Evolutionary conservation across 2,797 vertebrate species (phyloP), one percentile per base, ranked within the genome.

Genomic region (Dipus sagitta): DNA sequence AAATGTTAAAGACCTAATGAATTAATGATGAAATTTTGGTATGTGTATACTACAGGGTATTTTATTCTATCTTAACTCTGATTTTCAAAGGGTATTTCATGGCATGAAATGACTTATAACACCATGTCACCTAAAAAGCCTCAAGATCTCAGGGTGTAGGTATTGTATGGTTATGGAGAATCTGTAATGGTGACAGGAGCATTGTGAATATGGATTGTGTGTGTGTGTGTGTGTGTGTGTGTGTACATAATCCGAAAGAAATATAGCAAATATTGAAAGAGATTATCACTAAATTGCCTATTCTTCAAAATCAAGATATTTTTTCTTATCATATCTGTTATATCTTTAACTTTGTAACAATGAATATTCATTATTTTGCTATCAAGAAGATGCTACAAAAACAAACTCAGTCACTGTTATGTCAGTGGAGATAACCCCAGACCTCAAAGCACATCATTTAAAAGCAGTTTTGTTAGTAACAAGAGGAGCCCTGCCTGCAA

Each of bases 401-500:
- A 4, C 80, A 91, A 84, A 38, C 14, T 2, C 20, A 72, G 26
- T 60, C 60, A 42, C 23, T 79, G 6, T 47, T 52, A 15, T 47
- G 79, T 92, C 21, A 90, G 52, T 18, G 72, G 83, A 89, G 24
- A 82, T 62, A 96, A 72, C 15, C 74, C 17, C 24, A 24, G 32
- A 42, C 2, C 13, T 65, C n/a, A 92, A 92, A 91, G 30, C 60
- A 14, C n/a, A 76, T 90, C 28, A 38, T 58, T 94, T 92, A 30
- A 83, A 94, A 93, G 72, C 10, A 89, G 23, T 42, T 93, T 76
- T 82, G 38, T 92, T 87, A 28, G 74, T 64, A n/a, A 68, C 34
- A 58, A 32, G 64, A 91, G 52, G 78, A 85, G 60, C 18, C 18
- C 26, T 86, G 74, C 58, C 65, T 94, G 70, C 7, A 42, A 86